phyloP scores from a whole-genome alignment of 1,140 invertebrate species.

The Drosophila gunungcola region DNA sequence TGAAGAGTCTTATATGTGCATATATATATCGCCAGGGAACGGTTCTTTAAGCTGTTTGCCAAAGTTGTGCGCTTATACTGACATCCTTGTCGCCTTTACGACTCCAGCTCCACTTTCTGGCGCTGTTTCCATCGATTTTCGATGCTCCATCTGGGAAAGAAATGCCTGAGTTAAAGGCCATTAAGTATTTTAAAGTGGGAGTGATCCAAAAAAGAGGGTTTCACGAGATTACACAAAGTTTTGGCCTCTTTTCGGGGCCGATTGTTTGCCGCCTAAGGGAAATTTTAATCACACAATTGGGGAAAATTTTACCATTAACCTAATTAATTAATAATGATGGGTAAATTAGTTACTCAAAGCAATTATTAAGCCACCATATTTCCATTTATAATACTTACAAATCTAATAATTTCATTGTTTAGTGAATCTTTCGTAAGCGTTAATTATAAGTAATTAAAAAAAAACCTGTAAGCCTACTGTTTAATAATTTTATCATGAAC shows the following conservation, averaged over 20 bases:
- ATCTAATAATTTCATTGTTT: no score
- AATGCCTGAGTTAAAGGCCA: neutral
- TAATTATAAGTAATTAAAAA: no score
- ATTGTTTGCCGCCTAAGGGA: no score
- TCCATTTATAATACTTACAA: no score
- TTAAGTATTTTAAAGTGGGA: constrained; percentile 8
- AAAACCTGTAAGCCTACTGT: no score
- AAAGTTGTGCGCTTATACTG: constrained; percentile 47
- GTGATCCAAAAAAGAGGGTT: neutral
- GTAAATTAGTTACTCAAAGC: no score
- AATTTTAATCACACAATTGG: neutral
- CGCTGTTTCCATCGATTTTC: constrained; percentile 61
- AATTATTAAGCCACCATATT: no score
- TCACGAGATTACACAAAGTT: neutral
- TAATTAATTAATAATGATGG: no score
- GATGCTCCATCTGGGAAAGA: constrained; percentile 18
- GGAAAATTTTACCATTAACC: neutral
- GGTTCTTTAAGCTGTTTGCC: constrained; percentile 49
- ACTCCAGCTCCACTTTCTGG: constrained; percentile 2
- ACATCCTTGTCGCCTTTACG: constrained; percentile 20
- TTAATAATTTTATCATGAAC: no score
- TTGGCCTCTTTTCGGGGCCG: constrained; percentile 10
- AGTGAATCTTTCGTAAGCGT: no score
- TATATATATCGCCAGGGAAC: neutral
- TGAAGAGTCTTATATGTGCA: neutral